Conservation (phyloP, 1,140 invertebrate genomes). For the Pseudomyrmex cubaensis region DNA sequence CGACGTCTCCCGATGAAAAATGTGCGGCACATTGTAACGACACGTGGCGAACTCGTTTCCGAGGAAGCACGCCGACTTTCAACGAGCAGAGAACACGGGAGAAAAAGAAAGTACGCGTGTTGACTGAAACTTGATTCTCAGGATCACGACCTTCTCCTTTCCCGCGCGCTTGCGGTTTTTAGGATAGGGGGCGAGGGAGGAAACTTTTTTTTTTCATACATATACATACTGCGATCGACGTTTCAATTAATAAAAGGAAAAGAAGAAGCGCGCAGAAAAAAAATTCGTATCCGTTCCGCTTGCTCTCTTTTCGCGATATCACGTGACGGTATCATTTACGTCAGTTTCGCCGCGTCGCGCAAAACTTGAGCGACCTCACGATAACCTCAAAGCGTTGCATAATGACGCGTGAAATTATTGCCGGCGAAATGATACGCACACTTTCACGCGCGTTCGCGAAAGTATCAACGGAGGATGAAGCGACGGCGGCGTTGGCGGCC, state of each 20-base stretch:
- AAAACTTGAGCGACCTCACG: slow-evolving; percentile 27
- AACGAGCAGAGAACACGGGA: slow-evolving; percentile 31
- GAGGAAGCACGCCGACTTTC: slow-evolving; percentile 48
- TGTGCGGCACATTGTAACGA: slow-evolving; percentile 56
- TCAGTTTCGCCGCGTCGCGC: slow-evolving; percentile 20
- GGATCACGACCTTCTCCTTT: slow-evolving; percentile 45
- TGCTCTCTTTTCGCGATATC: slow-evolving; percentile 17
- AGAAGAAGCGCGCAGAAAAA: not conserved
- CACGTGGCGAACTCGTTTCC: slow-evolving; percentile 45
- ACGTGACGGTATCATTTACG: slow-evolving; percentile 24
- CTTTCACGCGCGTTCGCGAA: slow-evolving; percentile 27
- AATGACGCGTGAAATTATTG: slow-evolving; percentile 46
- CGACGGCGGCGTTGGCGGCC: not conserved
- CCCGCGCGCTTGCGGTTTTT: slow-evolving; percentile 15
- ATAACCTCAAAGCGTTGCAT: slow-evolving; percentile 41
- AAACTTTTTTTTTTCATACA: not conserved
- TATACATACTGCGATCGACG: slow-evolving; percentile 1
- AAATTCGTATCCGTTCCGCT: not conserved
- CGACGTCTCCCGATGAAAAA: slow-evolving; percentile 45
- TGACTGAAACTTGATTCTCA: slow-evolving; percentile 41
- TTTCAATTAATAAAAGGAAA: slow-evolving; percentile 14
- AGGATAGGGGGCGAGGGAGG: not conserved
- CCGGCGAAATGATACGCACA: slow-evolving; percentile 24
- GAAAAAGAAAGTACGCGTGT: not conserved
- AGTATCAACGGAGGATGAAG: slow-evolving; percentile 26